Evolutionary conservation across 2,888 invertebrate genomes (phyloP).

Genomic region (Eupithecia centaureata): DNA sequence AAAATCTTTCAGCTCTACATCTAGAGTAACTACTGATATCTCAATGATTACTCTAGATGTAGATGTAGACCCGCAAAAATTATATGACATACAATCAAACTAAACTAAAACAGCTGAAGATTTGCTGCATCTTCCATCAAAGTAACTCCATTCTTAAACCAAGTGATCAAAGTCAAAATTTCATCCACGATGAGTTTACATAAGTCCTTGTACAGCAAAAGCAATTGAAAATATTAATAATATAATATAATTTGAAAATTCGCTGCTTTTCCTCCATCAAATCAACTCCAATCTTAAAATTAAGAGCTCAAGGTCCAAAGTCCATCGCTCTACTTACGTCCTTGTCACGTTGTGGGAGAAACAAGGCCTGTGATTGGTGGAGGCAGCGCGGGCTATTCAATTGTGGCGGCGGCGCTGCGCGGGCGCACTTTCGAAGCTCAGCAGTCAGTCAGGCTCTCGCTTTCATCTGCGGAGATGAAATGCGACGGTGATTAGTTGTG

Average conservation of each 20-base stretch:
- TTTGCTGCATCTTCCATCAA: not conserved
- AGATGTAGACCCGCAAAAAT: not conserved
- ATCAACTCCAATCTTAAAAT: conserved; percentile 11
- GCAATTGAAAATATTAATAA: too few species aligned
- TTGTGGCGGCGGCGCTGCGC: conserved; percentile 64
- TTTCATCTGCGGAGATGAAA: conserved; percentile 72
- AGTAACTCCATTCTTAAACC: conserved; percentile 7
- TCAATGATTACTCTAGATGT: too few species aligned
- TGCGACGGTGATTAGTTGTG: conserved; percentile 56
- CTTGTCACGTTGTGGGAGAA: conserved; percentile 67
- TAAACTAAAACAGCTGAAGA: not conserved
- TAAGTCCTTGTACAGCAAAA: conserved; percentile 64
- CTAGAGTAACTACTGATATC: too few species aligned
- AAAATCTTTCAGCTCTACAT: not conserved
- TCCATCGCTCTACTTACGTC: conserved; percentile 61
- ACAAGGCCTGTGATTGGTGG: conserved; percentile 63
- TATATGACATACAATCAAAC: not conserved
- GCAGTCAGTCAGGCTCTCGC: conserved; percentile 64
- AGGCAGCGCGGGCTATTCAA: conserved; percentile 75
- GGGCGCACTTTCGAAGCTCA: conserved; percentile 75
- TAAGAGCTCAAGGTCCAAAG: conserved; percentile 49
- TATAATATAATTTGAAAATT: too few species aligned
- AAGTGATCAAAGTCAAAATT: conserved; percentile 51
- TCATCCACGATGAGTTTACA: conserved; percentile 43
- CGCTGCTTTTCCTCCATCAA: not conserved